Evolutionary conservation across 2,888 invertebrate species (phyloP), one percentile per base, ranked within the genome.

Genomic region (Ormyrus labotus): DNA sequence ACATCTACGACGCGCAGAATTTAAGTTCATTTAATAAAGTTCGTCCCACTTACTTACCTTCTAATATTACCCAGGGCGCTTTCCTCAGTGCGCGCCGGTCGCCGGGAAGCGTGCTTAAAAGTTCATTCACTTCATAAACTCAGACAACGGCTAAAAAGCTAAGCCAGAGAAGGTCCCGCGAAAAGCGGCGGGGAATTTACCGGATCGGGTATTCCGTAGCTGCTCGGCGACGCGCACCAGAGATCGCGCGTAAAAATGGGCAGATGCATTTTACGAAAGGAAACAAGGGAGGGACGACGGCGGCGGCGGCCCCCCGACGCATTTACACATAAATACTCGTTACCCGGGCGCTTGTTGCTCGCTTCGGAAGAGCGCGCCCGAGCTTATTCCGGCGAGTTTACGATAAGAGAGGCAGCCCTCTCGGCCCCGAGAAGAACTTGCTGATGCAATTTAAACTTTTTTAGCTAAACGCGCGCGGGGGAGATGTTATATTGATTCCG

Each of bases 361-460:
- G 58, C 53, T 19, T 75, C 58, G 58, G 63, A 34, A 34, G 34
- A 61, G 53, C 11, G 34, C 19, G 0, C 67, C 48, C 10, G 7
- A 13, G 78, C 78, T 78, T 68, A 72, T 68, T 79, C 63, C 57
- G 53, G 34, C 55, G 65, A 76, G 80, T 80, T 76, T 76, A 80
- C 80, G 76, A 80, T 76, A 80, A 76, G 72, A 76, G 78, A 34
- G 34, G 34, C 34, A 34, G 34, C 34, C 34, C 34, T 2, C 34
- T 34, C 34, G 0, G 63, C 19, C 61, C 76, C 53, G 34, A 3
- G 34, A 53, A 60, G 67, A 76, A 80, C 61, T 76, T 65, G 55
- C 80, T 72, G 76, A 80, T 80, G 76, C 76, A 76, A 80, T 80
- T 80, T 76, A 71, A 80, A 80, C 71, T 80, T 80, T 80, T 76